phyloP scores from a whole-genome alignment of 2,113 vertebrate species.

The Platanista minor region DNA sequence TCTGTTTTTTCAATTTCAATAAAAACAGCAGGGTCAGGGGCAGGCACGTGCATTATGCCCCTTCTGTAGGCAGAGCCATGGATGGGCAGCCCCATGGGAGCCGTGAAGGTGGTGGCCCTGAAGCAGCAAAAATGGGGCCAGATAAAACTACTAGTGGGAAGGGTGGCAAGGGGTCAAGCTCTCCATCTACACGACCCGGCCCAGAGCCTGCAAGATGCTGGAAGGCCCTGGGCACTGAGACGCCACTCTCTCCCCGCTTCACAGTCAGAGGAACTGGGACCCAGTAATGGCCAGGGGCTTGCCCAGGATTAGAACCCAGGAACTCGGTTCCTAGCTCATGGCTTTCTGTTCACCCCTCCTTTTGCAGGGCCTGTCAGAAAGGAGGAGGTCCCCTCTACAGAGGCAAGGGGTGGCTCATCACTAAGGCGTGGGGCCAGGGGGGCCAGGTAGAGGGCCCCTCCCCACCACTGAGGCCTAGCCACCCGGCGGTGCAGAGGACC shows the following conservation, averaged over 20 bases:
- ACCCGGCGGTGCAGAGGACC: neutral
- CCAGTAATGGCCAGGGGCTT: neutral
- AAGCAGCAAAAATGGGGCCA: constrained; percentile 51
- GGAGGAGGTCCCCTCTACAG: neutral
- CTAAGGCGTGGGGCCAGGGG: neutral
- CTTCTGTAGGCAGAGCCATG: neutral
- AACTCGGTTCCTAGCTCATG: neutral
- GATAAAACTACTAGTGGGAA: constrained; percentile 41
- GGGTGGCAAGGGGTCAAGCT: neutral
- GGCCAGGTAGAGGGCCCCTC: neutral
- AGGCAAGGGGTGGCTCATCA: neutral
- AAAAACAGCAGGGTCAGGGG: neutral
- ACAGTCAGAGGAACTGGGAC: neutral
- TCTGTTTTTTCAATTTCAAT: neutral
- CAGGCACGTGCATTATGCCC: constrained; percentile 61
- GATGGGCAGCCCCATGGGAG: neutral
- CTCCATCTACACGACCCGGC: neutral
- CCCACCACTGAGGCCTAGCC: neutral
- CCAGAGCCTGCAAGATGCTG: neutral
- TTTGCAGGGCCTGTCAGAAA: neutral
- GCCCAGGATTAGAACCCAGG: neutral
- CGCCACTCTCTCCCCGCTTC: neutral
- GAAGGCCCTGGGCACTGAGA: neutral
- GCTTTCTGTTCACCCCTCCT: neutral
- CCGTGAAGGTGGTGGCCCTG: neutral